A percentile compares a stretch with the other conserved stretches of the same genome.
Evolutionary conservation across 2,113 vertebrate species (phyloP).

Genomic region (Ceuthmochares aereus): DNA sequence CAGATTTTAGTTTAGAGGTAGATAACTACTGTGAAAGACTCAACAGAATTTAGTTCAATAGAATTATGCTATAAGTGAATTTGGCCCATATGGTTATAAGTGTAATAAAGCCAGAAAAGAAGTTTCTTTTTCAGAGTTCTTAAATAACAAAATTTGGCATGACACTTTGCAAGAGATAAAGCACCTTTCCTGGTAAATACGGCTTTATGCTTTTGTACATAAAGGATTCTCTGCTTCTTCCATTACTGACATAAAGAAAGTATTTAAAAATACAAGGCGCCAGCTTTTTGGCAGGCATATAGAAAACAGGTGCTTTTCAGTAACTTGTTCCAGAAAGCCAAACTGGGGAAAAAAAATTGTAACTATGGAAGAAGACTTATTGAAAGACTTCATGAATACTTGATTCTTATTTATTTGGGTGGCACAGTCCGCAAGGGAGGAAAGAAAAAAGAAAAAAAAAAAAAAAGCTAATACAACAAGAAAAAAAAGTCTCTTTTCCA

Average conservation of each 20-base stretch:
- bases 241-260: background rate
- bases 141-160: conserved; percentile 5
- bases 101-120: background rate
- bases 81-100: conserved; percentile 5
- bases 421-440: background rate
- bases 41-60: background rate
- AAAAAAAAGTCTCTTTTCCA: background rate
- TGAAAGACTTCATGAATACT: background rate
- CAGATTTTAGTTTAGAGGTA: conserved; percentile 55
- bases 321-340: background rate
- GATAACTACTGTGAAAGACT: conserved; percentile 43
- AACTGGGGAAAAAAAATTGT: background rate
- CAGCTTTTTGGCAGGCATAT: background rate
- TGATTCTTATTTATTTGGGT: background rate
- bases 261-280: conserved; percentile 16
- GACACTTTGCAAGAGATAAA: conserved; percentile 55
- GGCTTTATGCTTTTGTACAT: background rate
- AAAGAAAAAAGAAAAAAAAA: background rate
- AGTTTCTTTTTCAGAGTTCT: conserved; percentile 13
- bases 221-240: conserved; percentile 1
- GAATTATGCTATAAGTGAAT: conserved; percentile 34
- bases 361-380: background rate
- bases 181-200: conserved; percentile 42
- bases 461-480: background rate
- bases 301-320: background rate